A percentile compares a stretch with the other conserved stretches of the same genome.
phyloP scores from a whole-genome alignment of 2,797 vertebrate species.

The Myotis planiceps region DNA sequence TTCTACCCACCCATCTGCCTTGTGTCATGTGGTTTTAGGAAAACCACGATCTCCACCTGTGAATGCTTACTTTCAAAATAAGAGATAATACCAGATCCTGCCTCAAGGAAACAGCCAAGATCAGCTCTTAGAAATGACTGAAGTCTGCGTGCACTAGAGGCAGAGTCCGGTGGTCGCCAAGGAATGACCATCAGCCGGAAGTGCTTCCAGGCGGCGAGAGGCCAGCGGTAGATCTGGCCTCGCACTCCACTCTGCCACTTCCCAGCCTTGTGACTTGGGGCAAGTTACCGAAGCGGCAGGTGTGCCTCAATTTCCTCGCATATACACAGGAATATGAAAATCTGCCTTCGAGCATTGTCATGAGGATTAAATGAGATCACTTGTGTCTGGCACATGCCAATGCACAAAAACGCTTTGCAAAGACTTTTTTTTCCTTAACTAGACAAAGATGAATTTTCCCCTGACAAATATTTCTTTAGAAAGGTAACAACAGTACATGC shows the following conservation, averaged over 20 bases:
- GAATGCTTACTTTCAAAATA: background rate
- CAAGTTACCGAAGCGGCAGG: background rate
- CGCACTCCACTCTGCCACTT: background rate
- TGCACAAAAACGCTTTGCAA: background rate
- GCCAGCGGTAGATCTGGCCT: background rate
- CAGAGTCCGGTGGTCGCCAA: accelerated
- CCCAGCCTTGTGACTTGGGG: background rate
- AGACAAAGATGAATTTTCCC: slow-evolving; percentile 21
- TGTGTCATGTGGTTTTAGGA: background rate
- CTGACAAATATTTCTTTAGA: slow-evolving; percentile 47
- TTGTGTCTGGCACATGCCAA: background rate
- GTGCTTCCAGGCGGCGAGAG: background rate
- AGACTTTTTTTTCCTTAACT: background rate
- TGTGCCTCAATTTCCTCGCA: background rate
- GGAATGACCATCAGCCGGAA: background rate
- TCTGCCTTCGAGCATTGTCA: background rate
- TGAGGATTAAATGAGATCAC: slow-evolving; percentile 16
- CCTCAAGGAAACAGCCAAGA: background rate
- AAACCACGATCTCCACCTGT: background rate
- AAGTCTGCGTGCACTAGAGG: background rate
- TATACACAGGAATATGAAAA: background rate
- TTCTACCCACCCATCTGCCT: background rate
- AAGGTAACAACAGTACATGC: background rate
- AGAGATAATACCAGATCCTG: background rate
- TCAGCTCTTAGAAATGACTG: background rate